Conservation (phyloP, 2,113 vertebrate species). For the Engraulis encrasicolus region DNA sequence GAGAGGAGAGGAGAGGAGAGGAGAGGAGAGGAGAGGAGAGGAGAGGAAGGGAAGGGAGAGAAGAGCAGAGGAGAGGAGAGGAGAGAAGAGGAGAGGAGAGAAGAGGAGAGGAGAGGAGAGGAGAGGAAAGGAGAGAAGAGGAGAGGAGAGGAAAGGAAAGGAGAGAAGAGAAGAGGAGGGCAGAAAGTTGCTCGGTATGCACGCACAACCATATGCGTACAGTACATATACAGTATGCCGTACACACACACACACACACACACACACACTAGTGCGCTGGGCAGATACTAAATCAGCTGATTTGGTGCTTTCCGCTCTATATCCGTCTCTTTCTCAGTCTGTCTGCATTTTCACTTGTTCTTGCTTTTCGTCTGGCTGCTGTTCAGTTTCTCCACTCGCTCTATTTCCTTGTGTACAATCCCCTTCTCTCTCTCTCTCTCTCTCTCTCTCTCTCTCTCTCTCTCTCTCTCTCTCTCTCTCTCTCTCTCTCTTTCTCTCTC, state of each 20-base stretch:
- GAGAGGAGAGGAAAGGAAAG: constrained; percentile 58
- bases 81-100: constrained; percentile 51
- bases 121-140: constrained; percentile 53
- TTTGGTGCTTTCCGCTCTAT: constrained; percentile 12
- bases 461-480: not conserved
- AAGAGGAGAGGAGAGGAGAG: constrained; percentile 46
- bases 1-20: constrained; percentile 46
- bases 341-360: not conserved
- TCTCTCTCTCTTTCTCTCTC: not conserved
- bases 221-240: not conserved
- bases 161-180: not conserved
- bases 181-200: too few relatives aligned
- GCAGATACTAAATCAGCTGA: too few relatives aligned
- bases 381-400: not conserved
- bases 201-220: not conserved
- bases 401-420: not conserved
- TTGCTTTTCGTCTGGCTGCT: not conserved
- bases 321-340: constrained; percentile 20
- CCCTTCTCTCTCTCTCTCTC: not conserved
- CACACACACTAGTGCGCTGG: constrained; percentile 61
- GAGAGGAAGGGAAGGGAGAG: constrained; percentile 58
- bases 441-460: not conserved
- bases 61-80: not conserved
- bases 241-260: not conserved
- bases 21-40: constrained; percentile 44